A percentile compares a stretch with the other conserved stretches of the same genome.
phyloP scores from a whole-genome alignment of 2,113 vertebrate genomes.

The Cryptotis parvus region DNA sequence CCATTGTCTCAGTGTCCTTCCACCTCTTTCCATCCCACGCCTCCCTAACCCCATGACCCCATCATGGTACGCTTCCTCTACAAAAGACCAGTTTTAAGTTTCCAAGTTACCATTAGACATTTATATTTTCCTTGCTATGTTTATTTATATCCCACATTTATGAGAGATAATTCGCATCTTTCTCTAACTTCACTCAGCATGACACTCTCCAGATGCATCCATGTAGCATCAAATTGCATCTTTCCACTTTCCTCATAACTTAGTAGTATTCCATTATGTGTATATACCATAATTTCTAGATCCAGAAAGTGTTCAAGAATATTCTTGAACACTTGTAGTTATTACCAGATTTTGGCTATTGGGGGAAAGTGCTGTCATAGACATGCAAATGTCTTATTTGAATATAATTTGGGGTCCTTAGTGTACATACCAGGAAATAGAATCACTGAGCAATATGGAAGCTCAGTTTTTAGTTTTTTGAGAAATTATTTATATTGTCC shows the following conservation, averaged over 20 bases:
- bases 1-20: neutral
- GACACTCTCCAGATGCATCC: neutral
- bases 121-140: neutral
- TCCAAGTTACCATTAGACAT: neutral
- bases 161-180: neutral
- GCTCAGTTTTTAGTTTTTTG: neutral
- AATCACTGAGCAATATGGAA: neutral
- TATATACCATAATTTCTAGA: neutral
- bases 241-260: neutral
- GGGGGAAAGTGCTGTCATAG: neutral
- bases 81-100: too few species aligned
- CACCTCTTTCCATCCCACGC: too few species aligned
- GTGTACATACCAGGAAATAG: neutral
- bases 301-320: too few species aligned
- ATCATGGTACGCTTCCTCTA: too few species aligned
- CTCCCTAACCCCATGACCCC: too few species aligned
- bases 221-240: neutral
- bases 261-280: neutral
- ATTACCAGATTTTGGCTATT: neutral
- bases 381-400: neutral
- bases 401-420: neutral
- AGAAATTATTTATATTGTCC: neutral
- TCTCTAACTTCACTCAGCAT: neutral
- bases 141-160: neutral
- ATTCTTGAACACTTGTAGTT: too few species aligned